Evolutionary conservation across 2,888 invertebrate genomes (phyloP), one percentile per base, ranked within the genome.

Genomic region (Meloe dianella): DNA sequence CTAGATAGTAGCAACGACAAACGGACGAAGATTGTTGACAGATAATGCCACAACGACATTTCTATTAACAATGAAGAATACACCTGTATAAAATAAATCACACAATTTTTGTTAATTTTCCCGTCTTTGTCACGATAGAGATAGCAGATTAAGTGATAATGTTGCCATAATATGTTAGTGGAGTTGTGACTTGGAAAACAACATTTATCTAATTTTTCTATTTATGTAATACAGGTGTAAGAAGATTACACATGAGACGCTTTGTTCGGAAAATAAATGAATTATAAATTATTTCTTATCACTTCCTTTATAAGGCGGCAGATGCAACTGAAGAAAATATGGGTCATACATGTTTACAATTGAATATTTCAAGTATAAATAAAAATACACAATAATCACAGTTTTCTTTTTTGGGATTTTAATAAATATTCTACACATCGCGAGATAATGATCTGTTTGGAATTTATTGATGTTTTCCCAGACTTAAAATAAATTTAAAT

Each of bases 221-320:
- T 47, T 47, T 54, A 51, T 51, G 22, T 0, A 54, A 27, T 27
- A 27, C 54, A 54, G 54, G 54, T 54, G 54, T 54, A 54, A 12
- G 5, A 7, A 14, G 24, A 24, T 24, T 20, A 20, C 20, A 47
- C 12, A 54, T 27, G 27, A 51, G 12, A 10, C 20, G 61, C 41
- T 61, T 64, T 64, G 64, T 51, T 61, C 20, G 12, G 58, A 58
- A 68, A 64, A 63, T 61, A 63, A 68, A 65, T 63, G 60, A 68
- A 60, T 68, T 65, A 57, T 57, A 56, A 22, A 51, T 60, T 41
- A n/a, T 38, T 56, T 29, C 65, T 68, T 65, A 63, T 68, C 65
- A 27, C 8, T 54, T 63, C 57, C 38, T 59, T 63, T 63, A 32
- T 32, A 47, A 56, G 27, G 51, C 62, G 51, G 63, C 68, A 68